A percentile compares a stretch with the other conserved stretches of the same genome.
Evolutionary conservation across 2,797 vertebrate species (phyloP).

Genomic region (Channallabes apus): DNA sequence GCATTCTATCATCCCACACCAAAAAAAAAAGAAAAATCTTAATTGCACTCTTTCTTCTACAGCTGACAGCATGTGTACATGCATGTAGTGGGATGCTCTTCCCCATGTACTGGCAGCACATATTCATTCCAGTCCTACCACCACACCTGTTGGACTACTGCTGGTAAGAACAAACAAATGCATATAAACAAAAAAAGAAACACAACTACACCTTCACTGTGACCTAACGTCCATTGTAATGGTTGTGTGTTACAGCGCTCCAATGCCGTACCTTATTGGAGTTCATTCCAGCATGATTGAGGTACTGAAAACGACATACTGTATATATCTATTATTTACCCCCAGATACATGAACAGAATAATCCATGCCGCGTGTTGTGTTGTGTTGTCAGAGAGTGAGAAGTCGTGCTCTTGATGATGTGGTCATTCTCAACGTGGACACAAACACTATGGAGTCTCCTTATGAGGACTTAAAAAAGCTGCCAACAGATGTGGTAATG

Average conservation of each 20-base stretch:
- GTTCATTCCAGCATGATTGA: slow-evolving; percentile 85
- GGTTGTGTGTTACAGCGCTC: slow-evolving; percentile 74
- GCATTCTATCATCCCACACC: background rate
- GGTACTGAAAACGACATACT: slow-evolving; percentile 65
- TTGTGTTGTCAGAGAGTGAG: slow-evolving; percentile 73
- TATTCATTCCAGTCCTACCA: slow-evolving; percentile 89
- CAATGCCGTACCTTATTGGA: slow-evolving; percentile 93
- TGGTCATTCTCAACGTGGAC: slow-evolving; percentile 87
- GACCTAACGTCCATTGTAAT: background rate
- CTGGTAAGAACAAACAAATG: slow-evolving; percentile 70
- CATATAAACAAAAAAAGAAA: slow-evolving; percentile 18
- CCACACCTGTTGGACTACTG: slow-evolving; percentile 89
- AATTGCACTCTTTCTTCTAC: slow-evolving; percentile 23
- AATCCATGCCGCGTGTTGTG: slow-evolving; percentile 1
- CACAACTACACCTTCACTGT: background rate
- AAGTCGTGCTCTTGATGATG: slow-evolving; percentile 82
- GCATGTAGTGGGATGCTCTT: slow-evolving; percentile 81
- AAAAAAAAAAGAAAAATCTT: no score
- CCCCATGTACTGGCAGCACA: slow-evolving; percentile 93
- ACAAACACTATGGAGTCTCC: slow-evolving; percentile 84
- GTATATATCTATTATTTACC: background rate
- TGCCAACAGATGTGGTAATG: slow-evolving; percentile 85
- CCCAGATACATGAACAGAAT: background rate
- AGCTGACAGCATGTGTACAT: slow-evolving; percentile 82
- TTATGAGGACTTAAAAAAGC: slow-evolving; percentile 81